phyloP scores from a whole-genome alignment of 2,888 invertebrate species.

The Cordilura impudica region DNA sequence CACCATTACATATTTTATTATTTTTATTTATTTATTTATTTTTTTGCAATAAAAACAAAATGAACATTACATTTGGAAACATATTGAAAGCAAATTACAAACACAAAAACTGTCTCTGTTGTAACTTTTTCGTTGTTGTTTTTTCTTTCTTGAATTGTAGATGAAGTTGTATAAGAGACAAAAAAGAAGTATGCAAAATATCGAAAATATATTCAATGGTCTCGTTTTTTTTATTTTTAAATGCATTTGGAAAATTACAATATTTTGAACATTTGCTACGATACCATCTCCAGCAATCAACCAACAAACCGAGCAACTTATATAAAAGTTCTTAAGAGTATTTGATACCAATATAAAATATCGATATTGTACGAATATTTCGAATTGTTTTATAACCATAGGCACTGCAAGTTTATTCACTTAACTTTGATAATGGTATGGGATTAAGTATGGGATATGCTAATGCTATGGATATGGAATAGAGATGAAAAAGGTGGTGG shows the following conservation, averaged over 20 bases:
- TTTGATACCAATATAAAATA: neutral
- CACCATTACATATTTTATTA: neutral
- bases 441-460: neutral
- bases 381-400: conserved; percentile 23
- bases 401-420: conserved; percentile 30
- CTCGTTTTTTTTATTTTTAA: neutral
- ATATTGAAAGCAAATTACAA: conserved; percentile 46
- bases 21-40: neutral
- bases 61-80: conserved; percentile 10
- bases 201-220: conserved; percentile 8
- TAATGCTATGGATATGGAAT: neutral
- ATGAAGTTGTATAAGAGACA: conserved; percentile 39
- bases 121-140: neutral
- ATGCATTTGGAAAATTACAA: neutral
- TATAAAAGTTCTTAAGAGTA: neutral
- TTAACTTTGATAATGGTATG: conserved; percentile 9
- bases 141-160: conserved; percentile 35
- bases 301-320: neutral
- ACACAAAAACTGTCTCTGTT: conserved; percentile 8
- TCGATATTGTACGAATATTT: neutral
- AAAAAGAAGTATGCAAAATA: conserved; percentile 25
- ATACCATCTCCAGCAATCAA: neutral
- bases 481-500: neutral
- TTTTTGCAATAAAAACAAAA: conserved; percentile 5
- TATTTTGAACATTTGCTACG: neutral